These are phyloP conservation scores for Molothrus ater DNA, from an alignment of 2,797 vertebrate genomes.

Conservation along the genomic window DNA sequence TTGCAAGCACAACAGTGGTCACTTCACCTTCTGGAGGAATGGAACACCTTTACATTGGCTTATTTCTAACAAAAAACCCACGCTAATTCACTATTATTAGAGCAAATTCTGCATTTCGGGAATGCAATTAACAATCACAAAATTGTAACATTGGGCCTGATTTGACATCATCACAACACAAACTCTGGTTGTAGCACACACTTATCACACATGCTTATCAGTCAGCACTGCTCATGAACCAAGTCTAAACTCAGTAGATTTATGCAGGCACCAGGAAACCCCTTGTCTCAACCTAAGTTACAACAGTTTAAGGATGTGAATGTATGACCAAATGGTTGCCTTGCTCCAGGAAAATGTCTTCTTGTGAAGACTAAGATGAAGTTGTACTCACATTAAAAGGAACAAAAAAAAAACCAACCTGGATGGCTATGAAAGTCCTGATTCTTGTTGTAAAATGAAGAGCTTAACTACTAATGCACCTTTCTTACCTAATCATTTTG, in stretches of 20 bases:
- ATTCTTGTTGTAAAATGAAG: not conserved
- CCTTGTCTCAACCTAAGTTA: not conserved
- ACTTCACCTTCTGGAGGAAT: not conserved
- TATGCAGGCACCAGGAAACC: not conserved
- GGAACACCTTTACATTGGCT: not conserved
- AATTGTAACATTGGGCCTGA: not conserved
- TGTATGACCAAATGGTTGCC: not conserved
- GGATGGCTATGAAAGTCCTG: not conserved
- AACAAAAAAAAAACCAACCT: not conserved
- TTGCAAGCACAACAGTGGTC: not conserved
- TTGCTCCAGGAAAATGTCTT: not conserved
- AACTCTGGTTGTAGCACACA: not conserved
- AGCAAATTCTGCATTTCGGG: not conserved
- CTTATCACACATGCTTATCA: not conserved
- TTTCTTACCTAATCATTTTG: not conserved
- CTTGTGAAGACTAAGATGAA: not conserved
- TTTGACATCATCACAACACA: not conserved
- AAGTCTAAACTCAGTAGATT: not conserved
- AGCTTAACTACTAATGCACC: not conserved
- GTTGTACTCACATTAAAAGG: not conserved
- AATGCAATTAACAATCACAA: not conserved
- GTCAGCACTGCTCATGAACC: not conserved
- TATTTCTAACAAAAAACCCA: not conserved
- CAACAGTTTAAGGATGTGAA: not conserved
- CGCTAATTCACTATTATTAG: not conserved